Conservation (phyloP, 1,140 invertebrate genomes). For the Zaprionus davidi region DNA sequence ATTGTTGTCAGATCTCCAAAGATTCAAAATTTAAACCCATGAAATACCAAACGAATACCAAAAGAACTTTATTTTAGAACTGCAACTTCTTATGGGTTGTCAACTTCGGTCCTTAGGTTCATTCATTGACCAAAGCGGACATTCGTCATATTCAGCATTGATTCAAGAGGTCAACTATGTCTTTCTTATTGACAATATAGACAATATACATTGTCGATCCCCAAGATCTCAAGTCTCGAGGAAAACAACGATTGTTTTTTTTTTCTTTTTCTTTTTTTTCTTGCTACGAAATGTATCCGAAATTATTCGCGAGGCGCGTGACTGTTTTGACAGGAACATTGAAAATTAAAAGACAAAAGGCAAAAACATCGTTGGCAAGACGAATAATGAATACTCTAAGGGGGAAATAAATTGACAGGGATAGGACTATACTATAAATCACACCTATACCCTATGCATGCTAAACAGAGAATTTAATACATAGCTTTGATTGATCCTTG, state of each 20-base stretch:
- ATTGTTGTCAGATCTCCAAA: too few relatives aligned
- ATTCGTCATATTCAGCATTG: background rate
- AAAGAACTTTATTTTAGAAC: too few relatives aligned
- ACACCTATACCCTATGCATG: too few relatives aligned
- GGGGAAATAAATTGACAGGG: background rate
- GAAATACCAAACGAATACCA: too few relatives aligned
- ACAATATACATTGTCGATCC: background rate
- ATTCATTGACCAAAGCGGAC: background rate
- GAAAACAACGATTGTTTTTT: background rate
- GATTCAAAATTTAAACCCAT: too few relatives aligned
- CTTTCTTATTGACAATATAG: background rate
- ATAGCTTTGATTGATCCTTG: too few relatives aligned
- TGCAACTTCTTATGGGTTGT: background rate
- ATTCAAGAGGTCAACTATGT: background rate
- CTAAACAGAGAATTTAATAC: background rate
- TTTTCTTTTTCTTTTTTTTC: background rate
- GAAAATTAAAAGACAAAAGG: conserved; percentile 30
- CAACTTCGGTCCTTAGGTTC: background rate
- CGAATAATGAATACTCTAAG: conserved; percentile 7
- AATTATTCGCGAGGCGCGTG: conserved; percentile 43
- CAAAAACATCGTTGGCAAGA: background rate
- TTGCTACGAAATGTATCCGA: background rate
- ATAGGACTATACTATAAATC: too few relatives aligned
- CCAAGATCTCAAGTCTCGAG: background rate
- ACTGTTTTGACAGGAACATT: conserved; percentile 67